A percentile compares a stretch with the other conserved stretches of the same genome.
phyloP scores from a whole-genome alignment of 2,797 vertebrate species.

The Chromis chromis region DNA sequence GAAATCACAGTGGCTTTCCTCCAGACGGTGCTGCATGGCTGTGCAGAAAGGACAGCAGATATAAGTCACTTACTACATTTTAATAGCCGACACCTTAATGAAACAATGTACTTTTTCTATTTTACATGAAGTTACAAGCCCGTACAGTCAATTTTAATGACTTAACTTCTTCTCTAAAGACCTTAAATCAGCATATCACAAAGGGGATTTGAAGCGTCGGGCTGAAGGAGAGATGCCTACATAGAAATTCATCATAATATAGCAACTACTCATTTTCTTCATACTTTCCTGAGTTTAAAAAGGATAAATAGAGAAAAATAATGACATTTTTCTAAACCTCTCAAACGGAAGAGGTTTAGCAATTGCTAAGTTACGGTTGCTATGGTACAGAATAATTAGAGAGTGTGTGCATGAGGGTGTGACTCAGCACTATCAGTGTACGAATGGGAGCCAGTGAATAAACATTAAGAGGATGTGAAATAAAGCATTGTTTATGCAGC shows the following conservation, averaged over 20 bases:
- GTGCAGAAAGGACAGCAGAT: slow-evolving; percentile 50
- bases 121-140: slow-evolving; percentile 56
- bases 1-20: slow-evolving; percentile 61
- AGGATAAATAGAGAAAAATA: slow-evolving; percentile 61
- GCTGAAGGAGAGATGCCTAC: slow-evolving; percentile 21
- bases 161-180: slow-evolving; percentile 43
- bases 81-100: slow-evolving; percentile 57
- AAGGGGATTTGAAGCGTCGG: slow-evolving; percentile 24
- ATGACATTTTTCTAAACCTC: slow-evolving; percentile 71
- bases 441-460: slow-evolving; percentile 77
- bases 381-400: slow-evolving; percentile 83
- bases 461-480: slow-evolving; percentile 80
- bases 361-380: slow-evolving; percentile 83
- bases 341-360: slow-evolving; percentile 72
- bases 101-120: slow-evolving; percentile 52
- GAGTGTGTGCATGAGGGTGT: slow-evolving; percentile 75
- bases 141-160: slow-evolving; percentile 55
- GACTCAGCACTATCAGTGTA: slow-evolving; percentile 81
- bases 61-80: slow-evolving; percentile 54
- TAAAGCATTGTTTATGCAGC: slow-evolving; percentile 84
- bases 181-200: slow-evolving; percentile 52
- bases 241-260: slow-evolving; percentile 40
- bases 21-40: slow-evolving; percentile 49
- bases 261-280: slow-evolving; percentile 43
- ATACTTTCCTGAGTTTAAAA: slow-evolving; percentile 55